Conservation (phyloP, 2,113 vertebrate genomes). For the Alces alces region DNA sequence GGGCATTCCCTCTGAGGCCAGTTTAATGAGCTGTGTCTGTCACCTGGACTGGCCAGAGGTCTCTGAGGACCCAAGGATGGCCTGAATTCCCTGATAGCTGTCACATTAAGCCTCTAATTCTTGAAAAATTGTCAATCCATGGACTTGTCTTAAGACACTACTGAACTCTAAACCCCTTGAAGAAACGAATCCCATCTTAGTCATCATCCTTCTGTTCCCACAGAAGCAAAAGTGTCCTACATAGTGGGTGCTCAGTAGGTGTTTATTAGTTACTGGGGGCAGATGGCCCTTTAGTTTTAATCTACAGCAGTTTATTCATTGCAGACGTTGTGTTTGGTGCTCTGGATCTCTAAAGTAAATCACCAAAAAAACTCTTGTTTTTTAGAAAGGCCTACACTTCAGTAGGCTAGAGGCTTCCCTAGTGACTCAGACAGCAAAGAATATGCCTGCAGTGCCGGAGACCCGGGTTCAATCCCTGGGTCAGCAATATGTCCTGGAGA, state of each 20-base stretch:
- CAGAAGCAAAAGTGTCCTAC: not conserved
- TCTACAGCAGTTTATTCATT: not conserved
- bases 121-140: not conserved
- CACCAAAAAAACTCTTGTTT: not conserved
- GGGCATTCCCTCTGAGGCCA: not conserved
- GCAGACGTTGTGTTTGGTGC: not conserved
- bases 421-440: not conserved
- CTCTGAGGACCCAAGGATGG: not conserved
- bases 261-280: not conserved
- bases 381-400: not conserved
- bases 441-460: not conserved
- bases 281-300: not conserved
- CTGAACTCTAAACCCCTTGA: not conserved
- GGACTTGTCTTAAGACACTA: not conserved
- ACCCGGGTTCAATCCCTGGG: not conserved
- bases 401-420: not conserved
- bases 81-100: not conserved
- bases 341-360: not conserved
- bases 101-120: not conserved
- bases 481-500: not conserved
- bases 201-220: not conserved
- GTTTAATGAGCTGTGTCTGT: not conserved
- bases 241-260: not conserved
- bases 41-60: not conserved
- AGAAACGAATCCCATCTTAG: not conserved